Evolutionary conservation across 2,888 invertebrate species (phyloP).

Genomic region (Trachelus tabidus): DNA sequence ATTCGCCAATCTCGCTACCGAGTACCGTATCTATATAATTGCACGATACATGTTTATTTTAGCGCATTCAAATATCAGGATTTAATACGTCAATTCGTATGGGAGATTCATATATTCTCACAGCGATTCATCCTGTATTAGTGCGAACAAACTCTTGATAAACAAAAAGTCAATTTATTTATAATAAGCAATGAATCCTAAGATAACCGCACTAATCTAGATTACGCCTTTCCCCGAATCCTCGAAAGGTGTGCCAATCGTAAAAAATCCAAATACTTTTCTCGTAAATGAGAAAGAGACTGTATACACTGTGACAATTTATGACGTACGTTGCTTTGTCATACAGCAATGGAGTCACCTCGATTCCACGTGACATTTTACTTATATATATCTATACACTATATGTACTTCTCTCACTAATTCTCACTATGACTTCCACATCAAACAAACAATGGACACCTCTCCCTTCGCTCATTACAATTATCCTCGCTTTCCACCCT

Average conservation of each 20-base stretch:
- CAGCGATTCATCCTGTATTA: conserved; percentile 41
- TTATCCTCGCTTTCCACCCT: neutral
- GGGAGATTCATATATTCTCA: conserved; percentile 35
- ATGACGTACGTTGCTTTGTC: neutral
- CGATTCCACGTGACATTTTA: neutral
- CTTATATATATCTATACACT: neutral
- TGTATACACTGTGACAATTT: neutral
- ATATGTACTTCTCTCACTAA: neutral
- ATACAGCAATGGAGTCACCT: neutral
- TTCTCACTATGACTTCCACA: neutral
- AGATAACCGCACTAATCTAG: neutral
- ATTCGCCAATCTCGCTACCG: conserved; percentile 26
- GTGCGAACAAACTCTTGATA: conserved; percentile 36
- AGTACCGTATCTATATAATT: neutral
- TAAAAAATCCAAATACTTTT: neutral
- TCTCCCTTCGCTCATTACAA: neutral
- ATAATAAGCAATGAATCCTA: neutral
- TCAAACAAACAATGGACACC: neutral
- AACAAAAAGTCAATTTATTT: conserved; percentile 13
- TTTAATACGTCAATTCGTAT: conserved; percentile 41
- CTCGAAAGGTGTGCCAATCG: neutral
- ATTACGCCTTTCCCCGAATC: neutral
- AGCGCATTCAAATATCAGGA: conserved; percentile 29
- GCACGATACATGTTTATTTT: neutral
- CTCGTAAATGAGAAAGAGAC: neutral